Conservation (phyloP, 2,113 vertebrate species). For the Pseudorhombus dupliciocellatus region DNA sequence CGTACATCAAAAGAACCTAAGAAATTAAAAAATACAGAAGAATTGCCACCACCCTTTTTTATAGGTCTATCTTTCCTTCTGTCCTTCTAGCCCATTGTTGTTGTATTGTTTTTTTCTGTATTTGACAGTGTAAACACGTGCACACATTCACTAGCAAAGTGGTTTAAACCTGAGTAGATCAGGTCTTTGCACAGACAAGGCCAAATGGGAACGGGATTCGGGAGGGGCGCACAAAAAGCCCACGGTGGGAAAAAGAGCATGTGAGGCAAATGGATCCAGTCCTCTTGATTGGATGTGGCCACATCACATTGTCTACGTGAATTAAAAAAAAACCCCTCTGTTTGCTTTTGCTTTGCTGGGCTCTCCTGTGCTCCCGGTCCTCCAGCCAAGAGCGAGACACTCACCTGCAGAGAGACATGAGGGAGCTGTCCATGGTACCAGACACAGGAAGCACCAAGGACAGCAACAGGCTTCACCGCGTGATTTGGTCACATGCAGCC, state of each 20-base stretch:
- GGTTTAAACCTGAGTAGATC: slow-evolving; percentile 10
- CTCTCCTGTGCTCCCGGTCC: slow-evolving; percentile 15
- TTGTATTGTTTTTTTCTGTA: background rate
- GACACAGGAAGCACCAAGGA: slow-evolving; percentile 53
- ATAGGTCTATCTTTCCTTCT: background rate
- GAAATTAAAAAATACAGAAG: background rate
- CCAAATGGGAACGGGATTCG: background rate
- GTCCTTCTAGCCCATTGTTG: background rate
- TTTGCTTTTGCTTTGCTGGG: slow-evolving; percentile 39
- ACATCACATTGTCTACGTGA: slow-evolving; percentile 24
- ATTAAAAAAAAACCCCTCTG: slow-evolving; percentile 25
- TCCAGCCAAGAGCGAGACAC: slow-evolving; percentile 19
- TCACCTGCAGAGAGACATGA: slow-evolving; percentile 55
- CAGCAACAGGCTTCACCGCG: slow-evolving; percentile 43
- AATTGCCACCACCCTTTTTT: background rate
- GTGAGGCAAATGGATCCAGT: slow-evolving; percentile 39
- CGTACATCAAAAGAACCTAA: background rate
- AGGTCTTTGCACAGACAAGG: slow-evolving; percentile 22
- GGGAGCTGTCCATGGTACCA: slow-evolving; percentile 77
- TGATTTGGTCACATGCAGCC: background rate
- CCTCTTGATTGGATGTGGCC: slow-evolving; percentile 46
- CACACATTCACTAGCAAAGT: background rate
- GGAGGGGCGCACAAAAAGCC: slow-evolving; percentile 11
- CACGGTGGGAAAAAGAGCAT: slow-evolving; percentile 66
- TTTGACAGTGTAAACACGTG: background rate